phyloP scores from a whole-genome alignment of 2,797 vertebrate genomes.

The Enteromius argenteus region DNA sequence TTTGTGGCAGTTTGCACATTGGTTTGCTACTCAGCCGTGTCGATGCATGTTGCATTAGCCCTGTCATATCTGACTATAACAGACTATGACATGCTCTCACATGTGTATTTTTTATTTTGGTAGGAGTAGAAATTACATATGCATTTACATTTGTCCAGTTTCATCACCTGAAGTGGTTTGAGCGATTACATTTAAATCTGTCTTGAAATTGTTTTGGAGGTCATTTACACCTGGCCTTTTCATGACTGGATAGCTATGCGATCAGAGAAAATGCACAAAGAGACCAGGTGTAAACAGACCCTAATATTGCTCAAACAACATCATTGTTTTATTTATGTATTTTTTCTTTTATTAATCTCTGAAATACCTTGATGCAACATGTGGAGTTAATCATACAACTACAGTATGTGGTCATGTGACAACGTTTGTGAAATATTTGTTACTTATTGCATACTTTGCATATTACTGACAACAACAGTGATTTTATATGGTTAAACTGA shows the following conservation, averaged over 20 bases:
- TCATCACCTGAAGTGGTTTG: not conserved
- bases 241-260: not conserved
- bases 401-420: not conserved
- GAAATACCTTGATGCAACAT: not conserved
- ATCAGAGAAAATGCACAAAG: not conserved
- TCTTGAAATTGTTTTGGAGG: not conserved
- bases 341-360: not conserved
- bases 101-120: not conserved
- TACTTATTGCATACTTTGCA: not conserved
- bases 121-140: not conserved
- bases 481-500: not conserved
- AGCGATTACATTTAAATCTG: not conserved
- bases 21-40: not conserved
- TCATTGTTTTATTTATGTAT: not conserved
- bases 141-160: not conserved
- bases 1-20: not conserved
- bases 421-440: not conserved
- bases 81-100: too few relatives aligned
- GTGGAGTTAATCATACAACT: not conserved
- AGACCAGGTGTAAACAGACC: not conserved
- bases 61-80: too few relatives aligned
- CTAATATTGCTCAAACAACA: not conserved
- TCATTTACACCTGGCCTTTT: too few relatives aligned
- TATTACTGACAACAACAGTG: not conserved
- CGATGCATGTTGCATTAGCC: too few relatives aligned